Conservation (phyloP, 2,113 vertebrate species). For the Globicephala melas region DNA sequence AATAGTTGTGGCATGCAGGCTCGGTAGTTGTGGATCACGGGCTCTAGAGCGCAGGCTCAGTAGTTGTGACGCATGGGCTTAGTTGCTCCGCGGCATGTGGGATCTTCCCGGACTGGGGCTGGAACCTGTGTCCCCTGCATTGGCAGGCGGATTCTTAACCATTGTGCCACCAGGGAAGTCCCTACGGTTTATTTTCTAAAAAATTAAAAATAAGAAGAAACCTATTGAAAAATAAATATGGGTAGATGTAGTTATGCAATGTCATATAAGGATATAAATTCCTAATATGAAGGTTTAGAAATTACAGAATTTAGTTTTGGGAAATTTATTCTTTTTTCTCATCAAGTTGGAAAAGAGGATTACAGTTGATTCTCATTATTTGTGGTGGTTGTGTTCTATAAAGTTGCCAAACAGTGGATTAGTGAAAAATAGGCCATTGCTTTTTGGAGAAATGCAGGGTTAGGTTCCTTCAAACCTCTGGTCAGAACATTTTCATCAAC, state of each 20-base stretch:
- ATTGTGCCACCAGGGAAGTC: no score
- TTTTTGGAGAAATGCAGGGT: neutral
- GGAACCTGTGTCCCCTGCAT: no score
- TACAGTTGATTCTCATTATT: neutral
- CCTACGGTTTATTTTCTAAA: conserved; percentile 22
- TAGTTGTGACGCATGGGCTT: no score
- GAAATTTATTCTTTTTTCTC: neutral
- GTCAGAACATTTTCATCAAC: neutral
- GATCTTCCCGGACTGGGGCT: no score
- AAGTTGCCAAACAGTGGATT: neutral
- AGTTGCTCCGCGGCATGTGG: no score
- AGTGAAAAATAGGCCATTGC: neutral
- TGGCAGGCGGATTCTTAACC: no score
- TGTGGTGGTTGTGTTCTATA: neutral
- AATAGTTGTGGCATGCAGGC: no score
- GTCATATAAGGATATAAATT: neutral
- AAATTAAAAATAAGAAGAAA: conserved; percentile 22
- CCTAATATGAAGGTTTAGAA: neutral
- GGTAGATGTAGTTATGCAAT: neutral
- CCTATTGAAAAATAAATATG: neutral
- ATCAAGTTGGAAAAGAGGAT: neutral
- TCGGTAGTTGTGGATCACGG: no score
- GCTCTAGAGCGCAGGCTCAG: no score
- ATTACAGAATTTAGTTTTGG: neutral
- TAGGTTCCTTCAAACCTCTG: neutral